Evolutionary conservation across 2,888 invertebrate genomes (phyloP).

Genomic region (Latrodectus elegans): DNA sequence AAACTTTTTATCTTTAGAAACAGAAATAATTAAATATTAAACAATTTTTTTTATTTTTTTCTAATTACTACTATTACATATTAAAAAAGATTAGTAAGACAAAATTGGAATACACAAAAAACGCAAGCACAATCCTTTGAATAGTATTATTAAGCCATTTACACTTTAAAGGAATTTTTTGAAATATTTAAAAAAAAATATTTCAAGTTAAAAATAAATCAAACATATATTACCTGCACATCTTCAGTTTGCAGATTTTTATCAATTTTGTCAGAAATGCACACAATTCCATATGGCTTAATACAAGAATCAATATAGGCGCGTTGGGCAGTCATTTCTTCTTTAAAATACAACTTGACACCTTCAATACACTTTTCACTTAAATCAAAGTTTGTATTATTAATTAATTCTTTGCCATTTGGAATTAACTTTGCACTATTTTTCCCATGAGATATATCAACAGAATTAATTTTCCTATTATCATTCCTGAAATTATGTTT

Average conservation of each 20-base stretch:
- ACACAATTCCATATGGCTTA: constrained; percentile 9
- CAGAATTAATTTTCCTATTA: no score
- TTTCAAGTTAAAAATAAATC: not conserved
- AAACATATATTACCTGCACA: not conserved
- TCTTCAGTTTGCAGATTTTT: not conserved
- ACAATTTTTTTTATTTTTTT: no score
- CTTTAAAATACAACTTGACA: not conserved
- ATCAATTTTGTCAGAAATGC: not conserved
- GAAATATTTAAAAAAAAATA: no score
- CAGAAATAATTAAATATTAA: no score
- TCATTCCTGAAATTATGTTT: not conserved
- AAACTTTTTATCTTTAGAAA: no score
- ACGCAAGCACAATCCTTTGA: no score
- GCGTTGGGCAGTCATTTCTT: not conserved
- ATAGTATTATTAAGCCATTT: no score
- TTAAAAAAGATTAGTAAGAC: no score
- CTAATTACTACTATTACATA: no score
- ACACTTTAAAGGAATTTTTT: no score
- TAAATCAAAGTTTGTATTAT: not conserved
- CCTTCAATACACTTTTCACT: not conserved
- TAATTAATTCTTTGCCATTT: no score
- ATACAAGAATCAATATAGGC: constrained; percentile 12
- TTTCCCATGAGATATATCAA: not conserved
- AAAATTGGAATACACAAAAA: no score
- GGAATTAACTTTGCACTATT: not conserved